phyloP scores from a whole-genome alignment of 2,888 invertebrate species.

The Tipula vernalis region DNA sequence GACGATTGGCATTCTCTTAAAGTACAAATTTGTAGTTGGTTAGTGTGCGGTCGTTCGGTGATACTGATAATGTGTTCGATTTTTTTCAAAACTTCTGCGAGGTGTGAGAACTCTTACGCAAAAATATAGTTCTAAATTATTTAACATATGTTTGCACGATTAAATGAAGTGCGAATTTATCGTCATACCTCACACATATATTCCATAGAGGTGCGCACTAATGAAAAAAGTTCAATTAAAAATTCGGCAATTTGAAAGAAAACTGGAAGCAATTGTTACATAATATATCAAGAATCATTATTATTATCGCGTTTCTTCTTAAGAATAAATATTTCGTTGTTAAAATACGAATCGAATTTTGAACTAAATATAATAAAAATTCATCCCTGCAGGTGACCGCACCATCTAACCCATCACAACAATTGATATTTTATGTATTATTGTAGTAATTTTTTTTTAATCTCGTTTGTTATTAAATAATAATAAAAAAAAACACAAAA shows the following conservation, averaged over 20 bases:
- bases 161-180: no score
- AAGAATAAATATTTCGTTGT: not conserved
- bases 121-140: no score
- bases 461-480: not conserved
- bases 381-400: slow-evolving; percentile 9
- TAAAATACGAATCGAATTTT: not conserved
- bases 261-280: not conserved
- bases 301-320: not conserved
- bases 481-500: not conserved
- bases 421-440: not conserved
- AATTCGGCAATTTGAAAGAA: not conserved
- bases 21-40: not conserved
- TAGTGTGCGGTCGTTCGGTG: not conserved
- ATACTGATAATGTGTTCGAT: not conserved
- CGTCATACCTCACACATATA: no score
- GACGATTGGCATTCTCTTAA: not conserved
- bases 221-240: not conserved
- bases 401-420: slow-evolving; percentile 5
- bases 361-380: not conserved
- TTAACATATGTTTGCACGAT: no score
- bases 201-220: not conserved
- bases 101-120: not conserved
- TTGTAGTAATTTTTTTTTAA: not conserved
- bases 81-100: not conserved
- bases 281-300: not conserved